A percentile compares a stretch with the other conserved stretches of the same genome.
Evolutionary conservation across 2,888 invertebrate genomes (phyloP).

Genomic region (Ptychoptera albimana): DNA sequence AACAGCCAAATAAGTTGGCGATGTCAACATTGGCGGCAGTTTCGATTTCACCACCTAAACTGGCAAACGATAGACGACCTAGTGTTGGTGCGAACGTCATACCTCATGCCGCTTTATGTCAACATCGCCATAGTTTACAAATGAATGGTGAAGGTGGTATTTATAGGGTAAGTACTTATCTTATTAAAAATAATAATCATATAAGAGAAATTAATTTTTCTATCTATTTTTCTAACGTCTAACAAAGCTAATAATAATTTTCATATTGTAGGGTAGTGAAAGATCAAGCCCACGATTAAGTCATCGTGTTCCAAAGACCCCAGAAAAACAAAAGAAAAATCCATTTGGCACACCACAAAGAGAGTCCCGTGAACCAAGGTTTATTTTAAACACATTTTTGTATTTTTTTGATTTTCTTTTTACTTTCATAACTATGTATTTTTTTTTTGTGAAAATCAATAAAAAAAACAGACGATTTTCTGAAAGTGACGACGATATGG

Average conservation of each 20-base stretch:
- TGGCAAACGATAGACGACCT: slow-evolving; percentile 13
- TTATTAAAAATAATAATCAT: neutral
- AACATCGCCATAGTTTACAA: slow-evolving; percentile 15
- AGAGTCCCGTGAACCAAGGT: slow-evolving; percentile 11
- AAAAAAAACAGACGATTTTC: slow-evolving; percentile 12
- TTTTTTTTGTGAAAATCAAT: too few relatives aligned
- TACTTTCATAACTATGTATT: too few relatives aligned
- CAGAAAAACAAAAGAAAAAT: slow-evolving; percentile 13
- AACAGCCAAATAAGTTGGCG: neutral
- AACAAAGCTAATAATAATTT: neutral
- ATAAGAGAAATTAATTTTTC: neutral
- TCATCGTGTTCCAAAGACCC: slow-evolving; percentile 12
- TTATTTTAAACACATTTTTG: neutral
- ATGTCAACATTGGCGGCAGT: neutral
- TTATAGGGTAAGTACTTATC: slow-evolving; percentile 5
- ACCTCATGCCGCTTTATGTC: slow-evolving; percentile 14
- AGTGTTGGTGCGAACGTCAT: slow-evolving; percentile 14
- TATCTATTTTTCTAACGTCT: too few relatives aligned
- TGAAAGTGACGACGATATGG: slow-evolving; percentile 16
- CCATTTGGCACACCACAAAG: slow-evolving; percentile 13
- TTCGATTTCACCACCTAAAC: slow-evolving; percentile 11
- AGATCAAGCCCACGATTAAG: slow-evolving; percentile 10
- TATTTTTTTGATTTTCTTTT: neutral
- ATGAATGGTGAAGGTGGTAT: slow-evolving; percentile 12
- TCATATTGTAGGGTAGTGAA: slow-evolving; percentile 7